Conservation (phyloP, 2,797 vertebrate species). For the Tolypeutes matacus region DNA sequence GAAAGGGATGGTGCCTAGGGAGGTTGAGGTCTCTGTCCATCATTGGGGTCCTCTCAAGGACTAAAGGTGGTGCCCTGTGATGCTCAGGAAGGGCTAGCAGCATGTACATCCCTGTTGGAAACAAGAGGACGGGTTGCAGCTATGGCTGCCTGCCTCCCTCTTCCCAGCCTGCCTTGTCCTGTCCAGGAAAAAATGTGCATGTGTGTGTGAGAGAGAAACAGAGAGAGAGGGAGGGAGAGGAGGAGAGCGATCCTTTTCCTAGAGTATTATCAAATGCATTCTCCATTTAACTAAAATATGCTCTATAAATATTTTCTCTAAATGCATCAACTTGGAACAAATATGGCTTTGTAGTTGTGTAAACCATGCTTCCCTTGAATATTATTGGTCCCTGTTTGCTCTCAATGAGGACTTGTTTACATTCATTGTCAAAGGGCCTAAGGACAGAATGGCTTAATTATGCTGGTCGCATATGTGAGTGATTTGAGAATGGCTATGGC, state of each 20-base stretch:
- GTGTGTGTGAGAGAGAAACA: background rate
- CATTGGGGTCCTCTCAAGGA: fast-evolving
- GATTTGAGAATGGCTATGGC: fast-evolving
- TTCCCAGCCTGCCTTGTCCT: background rate
- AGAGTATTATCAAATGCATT: background rate
- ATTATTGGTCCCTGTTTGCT: background rate
- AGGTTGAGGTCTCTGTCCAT: fast-evolving
- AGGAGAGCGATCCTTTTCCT: background rate
- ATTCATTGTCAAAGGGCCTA: too few relatives aligned
- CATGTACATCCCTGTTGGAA: fast-evolving
- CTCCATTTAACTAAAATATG: background rate
- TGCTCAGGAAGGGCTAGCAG: too few relatives aligned
- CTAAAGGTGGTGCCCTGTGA: too few relatives aligned
- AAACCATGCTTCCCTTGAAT: fast-evolving
- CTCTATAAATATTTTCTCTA: background rate
- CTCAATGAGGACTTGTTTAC: background rate
- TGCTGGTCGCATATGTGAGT: too few relatives aligned
- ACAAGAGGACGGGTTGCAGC: too few relatives aligned
- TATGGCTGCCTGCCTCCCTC: fast-evolving
- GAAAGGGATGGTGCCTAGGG: fast-evolving
- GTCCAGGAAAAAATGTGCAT: background rate
- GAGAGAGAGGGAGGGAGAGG: background rate
- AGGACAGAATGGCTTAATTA: background rate
- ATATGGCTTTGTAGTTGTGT: background rate
- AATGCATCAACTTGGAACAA: background rate